Conservation (phyloP, 1,140 invertebrate genomes). For the Piezodorus guildinii region DNA sequence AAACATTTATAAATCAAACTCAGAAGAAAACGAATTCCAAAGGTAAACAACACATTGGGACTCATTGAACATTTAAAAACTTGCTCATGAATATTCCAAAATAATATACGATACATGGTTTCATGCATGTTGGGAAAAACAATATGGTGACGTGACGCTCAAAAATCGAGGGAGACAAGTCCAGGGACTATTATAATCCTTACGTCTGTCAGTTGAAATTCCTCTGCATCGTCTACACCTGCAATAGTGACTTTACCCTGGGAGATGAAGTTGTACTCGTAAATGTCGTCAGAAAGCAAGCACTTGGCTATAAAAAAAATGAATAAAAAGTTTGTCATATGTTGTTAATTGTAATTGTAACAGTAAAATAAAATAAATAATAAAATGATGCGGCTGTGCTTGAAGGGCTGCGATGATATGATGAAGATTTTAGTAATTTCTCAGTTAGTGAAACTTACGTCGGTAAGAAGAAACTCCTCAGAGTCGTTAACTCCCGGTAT, state of each 20-base stretch:
- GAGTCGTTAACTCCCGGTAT: slow-evolving; percentile 93
- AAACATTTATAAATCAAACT: too few species aligned
- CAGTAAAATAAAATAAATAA: too few species aligned
- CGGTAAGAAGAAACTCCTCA: slow-evolving; percentile 85
- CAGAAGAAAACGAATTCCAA: too few species aligned
- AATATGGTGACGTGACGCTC: not conserved
- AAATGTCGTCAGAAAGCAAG: slow-evolving; percentile 48
- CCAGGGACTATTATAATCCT: slow-evolving; percentile 30
- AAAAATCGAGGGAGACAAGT: not conserved
- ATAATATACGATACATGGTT: too few species aligned
- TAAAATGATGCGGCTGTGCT: too few species aligned
- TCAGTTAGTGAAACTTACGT: slow-evolving; percentile 57
- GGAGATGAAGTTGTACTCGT: slow-evolving; percentile 59
- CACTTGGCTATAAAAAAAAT: slow-evolving; percentile 36
- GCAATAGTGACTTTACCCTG: slow-evolving; percentile 66
- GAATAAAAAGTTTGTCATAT: not conserved
- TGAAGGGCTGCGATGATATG: too few species aligned
- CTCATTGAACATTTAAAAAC: too few species aligned
- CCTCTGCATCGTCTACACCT: slow-evolving; percentile 61
- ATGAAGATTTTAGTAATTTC: not conserved
- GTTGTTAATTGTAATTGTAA: too few species aligned
- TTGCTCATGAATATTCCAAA: too few species aligned
- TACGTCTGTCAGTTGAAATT: slow-evolving; percentile 61
- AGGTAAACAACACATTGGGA: too few species aligned
- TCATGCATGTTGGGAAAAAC: not conserved